These are phyloP conservation scores for Drosophila oshimai DNA, from an alignment of 1,140 invertebrate genomes.

Conservation along the genomic window DNA sequence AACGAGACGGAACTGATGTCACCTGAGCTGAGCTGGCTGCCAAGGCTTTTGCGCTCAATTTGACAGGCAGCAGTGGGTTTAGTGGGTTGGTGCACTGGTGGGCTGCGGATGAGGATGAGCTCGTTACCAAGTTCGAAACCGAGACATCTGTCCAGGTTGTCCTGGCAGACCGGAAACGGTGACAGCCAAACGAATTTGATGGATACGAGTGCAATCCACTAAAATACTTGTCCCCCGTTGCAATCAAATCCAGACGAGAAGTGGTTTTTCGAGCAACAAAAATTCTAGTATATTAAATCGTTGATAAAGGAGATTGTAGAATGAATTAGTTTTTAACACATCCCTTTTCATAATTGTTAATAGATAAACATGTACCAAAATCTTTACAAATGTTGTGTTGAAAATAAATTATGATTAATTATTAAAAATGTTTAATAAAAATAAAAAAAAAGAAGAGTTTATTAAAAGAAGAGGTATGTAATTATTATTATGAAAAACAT, in stretches of 20 bases:
- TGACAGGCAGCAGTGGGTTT: slow-evolving; percentile 55
- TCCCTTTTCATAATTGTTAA: too few relatives aligned
- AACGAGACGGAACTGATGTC: slow-evolving; percentile 74
- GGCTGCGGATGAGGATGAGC: slow-evolving; percentile 38
- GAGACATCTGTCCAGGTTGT: slow-evolving; percentile 27
- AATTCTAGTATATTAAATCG: background rate
- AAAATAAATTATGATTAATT: too few relatives aligned
- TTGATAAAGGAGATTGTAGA: background rate
- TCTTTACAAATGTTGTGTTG: too few relatives aligned
- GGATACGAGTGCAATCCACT: background rate
- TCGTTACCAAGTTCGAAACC: slow-evolving; percentile 45
- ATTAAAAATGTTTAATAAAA: too few relatives aligned
- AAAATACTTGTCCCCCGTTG: slow-evolving; percentile 3
- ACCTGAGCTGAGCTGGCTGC: slow-evolving; percentile 66
- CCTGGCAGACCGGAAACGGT: background rate
- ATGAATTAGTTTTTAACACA: background rate
- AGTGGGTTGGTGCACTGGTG: background rate
- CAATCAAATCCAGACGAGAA: background rate
- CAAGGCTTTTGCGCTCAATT: slow-evolving; percentile 75
- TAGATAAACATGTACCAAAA: too few relatives aligned
- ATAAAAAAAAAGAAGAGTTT: too few relatives aligned
- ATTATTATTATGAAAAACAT: too few relatives aligned
- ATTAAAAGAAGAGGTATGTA: too few relatives aligned
- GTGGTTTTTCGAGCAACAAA: background rate
- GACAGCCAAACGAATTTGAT: slow-evolving; percentile 17